These are phyloP conservation scores for Drosophila serrata DNA, from an alignment of 1,140 invertebrate species.

Conservation along the genomic window DNA sequence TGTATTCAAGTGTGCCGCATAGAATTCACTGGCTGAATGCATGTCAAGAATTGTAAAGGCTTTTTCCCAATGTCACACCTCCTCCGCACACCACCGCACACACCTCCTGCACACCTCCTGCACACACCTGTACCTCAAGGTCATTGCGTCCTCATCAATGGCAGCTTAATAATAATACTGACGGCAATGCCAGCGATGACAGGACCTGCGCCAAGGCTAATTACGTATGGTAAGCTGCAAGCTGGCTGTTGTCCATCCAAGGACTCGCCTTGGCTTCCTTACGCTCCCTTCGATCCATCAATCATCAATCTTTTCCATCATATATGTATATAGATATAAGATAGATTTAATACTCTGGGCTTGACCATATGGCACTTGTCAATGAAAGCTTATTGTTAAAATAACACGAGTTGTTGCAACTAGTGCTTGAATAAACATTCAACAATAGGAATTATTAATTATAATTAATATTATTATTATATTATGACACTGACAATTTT, in stretches of 20 bases:
- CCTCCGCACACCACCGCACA: not conserved
- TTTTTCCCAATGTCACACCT: slow-evolving; percentile 36
- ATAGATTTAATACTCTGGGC: not conserved
- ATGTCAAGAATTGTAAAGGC: slow-evolving; percentile 69
- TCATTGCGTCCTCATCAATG: slow-evolving; percentile 37
- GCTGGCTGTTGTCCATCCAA: not conserved
- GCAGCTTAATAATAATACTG: slow-evolving; percentile 44
- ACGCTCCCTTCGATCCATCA: not conserved
- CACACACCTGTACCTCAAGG: slow-evolving; percentile 4
- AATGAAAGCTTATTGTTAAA: not conserved
- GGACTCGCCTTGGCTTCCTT: not conserved
- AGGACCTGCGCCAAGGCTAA: slow-evolving; percentile 26
- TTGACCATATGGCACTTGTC: not conserved
- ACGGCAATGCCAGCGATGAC: slow-evolving; percentile 17
- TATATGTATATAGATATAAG: not conserved
- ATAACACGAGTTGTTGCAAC: not conserved
- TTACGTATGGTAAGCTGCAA: slow-evolving; percentile 20
- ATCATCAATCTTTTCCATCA: not conserved
- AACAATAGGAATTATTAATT: too few relatives aligned
- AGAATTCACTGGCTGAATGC: slow-evolving; percentile 72
- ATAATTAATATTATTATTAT: too few relatives aligned
- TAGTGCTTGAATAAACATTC: not conserved
- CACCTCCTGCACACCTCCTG: not conserved
- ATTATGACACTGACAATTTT: too few relatives aligned
- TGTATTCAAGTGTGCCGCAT: slow-evolving; percentile 66